Base-by-base conservation (phyloP, 2,797 vertebrate species). In the Eleutherodactylus coqui region DNA sequence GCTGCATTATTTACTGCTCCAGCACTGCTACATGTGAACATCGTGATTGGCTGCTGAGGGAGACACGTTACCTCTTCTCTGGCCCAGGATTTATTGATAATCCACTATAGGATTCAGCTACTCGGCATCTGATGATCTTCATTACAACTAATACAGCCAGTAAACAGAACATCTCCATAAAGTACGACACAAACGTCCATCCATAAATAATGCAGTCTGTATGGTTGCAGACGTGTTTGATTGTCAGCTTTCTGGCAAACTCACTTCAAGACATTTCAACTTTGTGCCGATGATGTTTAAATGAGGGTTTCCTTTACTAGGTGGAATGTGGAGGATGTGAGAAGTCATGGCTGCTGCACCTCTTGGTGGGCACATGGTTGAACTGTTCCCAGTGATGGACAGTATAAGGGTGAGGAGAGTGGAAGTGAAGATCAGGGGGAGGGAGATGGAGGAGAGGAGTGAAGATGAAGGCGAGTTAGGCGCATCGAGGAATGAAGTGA, bases 381-480 rank as follows among this genome's bases (percentile, higher is more conserved):
- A 41, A n/a, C 67, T 69, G 62, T 51, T 29, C 32, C 32, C 1
- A 16, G 36, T 75, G 60, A 79, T 58, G 69, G 55, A 67, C 49
- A 75, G n/a, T 64, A 70, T 29, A 53, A 84, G 58, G 45, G 75
- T 73, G 73, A 79, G 43, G 36, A 83, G 69, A 34, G 69, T 45
- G 34, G 43, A 14, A 4, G 36, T 38, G 51, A 84, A 38, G 4
- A 51, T 53, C 29, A 82, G 45, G 27, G 43, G 75, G 29, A 32
- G n/a, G 73, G 58, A 75, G 19, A n/a, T 19, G 19, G 78, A 51
- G 36, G 77, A 84, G 11, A 84, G 45, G 29, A 72, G 19, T 75
- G 86, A 83, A 24, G 69, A 80, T 49, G 76, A 62, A 47, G 82
- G 45, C 69, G 86, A 67, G 70, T 80, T 36, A 58, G 86, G 79